Base-by-base conservation (phyloP, 2,888 invertebrate genomes). In the Napeogenes sylphis region DNA sequence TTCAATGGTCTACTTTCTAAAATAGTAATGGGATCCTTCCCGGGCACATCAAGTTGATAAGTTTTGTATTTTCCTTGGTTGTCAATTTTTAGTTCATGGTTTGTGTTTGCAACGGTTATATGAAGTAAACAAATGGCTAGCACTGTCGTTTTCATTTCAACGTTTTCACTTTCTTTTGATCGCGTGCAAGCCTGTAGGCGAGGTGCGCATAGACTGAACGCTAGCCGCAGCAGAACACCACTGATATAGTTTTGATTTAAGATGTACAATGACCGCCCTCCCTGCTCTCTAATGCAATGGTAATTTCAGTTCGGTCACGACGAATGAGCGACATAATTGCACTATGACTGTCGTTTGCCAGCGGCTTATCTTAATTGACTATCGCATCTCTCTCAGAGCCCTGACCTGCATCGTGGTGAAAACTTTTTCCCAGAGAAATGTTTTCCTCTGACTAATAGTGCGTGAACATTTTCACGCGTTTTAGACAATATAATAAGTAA, bases 1-100 rank as follows among this genome's bases (percentile, higher is more conserved):
- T 75, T 63, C 0, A 80, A 74, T 2, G 65, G 63, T 64, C 80
- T 83, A 35, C 90, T 90, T 79, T 93, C 93, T 63, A 92, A 84
- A 38, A 93, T 92, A 2, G 92, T 90, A 30, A 93, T 92, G 0
- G 93, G 91, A 21, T 88, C 81, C 38, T 91, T 91, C 65, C 92
- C 92, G 1, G 92, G 92, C 55, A 92, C 91, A 63, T 92, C 87
- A 53, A 93, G 71, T 73, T 92, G 87, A 73, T 92, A 92, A 0
- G 90, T 87, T 68, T 88, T 91, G 21, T 90, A 83, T 70, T 81
- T 84, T 54, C 81, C 82, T 53, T 78, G 77, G 69, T 87, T 84
- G 71, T 85, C 84, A 57, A 82, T 77, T 73, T 83, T 83, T 32
- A 79, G 76, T 56, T 78, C 79, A 69, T 85, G 83, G 68, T 79